A percentile compares a stretch with the other conserved stretches of the same genome.
phyloP scores from a whole-genome alignment of 2,113 vertebrate species.

The Saguinus imperator region DNA sequence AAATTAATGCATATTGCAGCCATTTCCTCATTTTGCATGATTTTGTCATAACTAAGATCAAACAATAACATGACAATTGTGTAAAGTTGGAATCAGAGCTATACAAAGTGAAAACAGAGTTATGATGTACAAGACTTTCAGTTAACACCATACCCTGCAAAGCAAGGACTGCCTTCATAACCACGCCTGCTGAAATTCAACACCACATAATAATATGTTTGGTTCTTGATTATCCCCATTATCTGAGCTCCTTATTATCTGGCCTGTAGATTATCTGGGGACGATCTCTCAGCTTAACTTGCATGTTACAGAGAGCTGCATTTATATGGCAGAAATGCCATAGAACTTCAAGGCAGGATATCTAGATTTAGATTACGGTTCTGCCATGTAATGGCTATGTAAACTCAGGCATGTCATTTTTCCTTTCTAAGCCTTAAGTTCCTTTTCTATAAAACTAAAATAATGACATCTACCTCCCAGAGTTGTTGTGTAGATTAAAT shows the following conservation, averaged over 20 bases:
- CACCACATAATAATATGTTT: neutral
- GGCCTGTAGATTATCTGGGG: neutral
- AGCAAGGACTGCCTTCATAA: constrained; percentile 16
- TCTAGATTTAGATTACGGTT: constrained; percentile 17
- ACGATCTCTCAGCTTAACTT: constrained; percentile 12
- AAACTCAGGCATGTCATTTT: constrained; percentile 39
- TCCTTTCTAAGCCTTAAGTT: constrained; percentile 31
- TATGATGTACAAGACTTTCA: neutral
- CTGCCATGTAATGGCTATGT: neutral
- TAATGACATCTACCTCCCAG: constrained; percentile 1
- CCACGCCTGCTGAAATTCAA: constrained; percentile 3
- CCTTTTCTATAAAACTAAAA: constrained; percentile 12
- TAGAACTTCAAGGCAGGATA: constrained; percentile 11
- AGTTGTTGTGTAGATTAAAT: constrained; percentile 38
- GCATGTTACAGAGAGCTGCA: neutral
- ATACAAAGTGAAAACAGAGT: neutral
- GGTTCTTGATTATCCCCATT: neutral
- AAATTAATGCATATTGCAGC: neutral
- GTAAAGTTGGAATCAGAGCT: neutral
- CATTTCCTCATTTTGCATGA: neutral
- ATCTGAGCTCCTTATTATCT: constrained; percentile 27
- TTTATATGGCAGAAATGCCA: neutral
- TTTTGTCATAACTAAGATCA: neutral
- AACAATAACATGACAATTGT: neutral
- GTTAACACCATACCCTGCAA: neutral